Evolutionary conservation across 2,797 vertebrate genomes (phyloP).

Genomic region (Neosilurus hyrtlii): DNA sequence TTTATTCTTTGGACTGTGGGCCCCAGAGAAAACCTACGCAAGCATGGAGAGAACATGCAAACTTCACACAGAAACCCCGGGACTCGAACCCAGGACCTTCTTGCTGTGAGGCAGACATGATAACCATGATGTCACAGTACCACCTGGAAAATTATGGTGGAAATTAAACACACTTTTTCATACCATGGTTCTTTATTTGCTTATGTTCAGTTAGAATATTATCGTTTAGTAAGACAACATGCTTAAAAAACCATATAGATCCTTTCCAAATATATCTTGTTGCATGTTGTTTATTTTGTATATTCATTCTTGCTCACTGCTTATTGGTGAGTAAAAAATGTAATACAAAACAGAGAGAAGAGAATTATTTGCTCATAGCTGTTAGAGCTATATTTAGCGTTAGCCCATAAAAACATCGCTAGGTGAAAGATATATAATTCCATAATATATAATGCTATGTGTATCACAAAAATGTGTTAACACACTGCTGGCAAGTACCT

Average conservation of each 20-base stretch:
- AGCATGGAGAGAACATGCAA: no score
- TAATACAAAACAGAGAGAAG: not conserved
- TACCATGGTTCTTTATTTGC: no score
- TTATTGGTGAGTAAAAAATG: not conserved
- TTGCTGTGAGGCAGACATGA: no score
- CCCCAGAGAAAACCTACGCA: no score
- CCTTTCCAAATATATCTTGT: not conserved
- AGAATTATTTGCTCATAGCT: not conserved
- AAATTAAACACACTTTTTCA: no score
- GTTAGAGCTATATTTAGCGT: no score
- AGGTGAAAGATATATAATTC: not conserved
- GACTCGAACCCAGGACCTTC: no score
- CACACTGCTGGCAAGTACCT: not conserved
- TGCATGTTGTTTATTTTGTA: not conserved
- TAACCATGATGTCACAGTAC: no score
- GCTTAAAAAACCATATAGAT: not conserved
- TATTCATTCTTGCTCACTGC: not conserved
- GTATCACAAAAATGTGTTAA: not conserved
- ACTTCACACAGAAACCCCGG: no score
- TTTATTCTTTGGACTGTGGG: no score
- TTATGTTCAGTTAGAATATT: not conserved
- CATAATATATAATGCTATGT: not conserved
- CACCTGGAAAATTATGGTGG: no score
- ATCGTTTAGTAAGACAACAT: not conserved
- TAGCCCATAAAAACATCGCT: not conserved